These are phyloP conservation scores for Anoplolepis gracilipes DNA, from an alignment of 1,140 invertebrate species.

Conservation along the genomic window DNA sequence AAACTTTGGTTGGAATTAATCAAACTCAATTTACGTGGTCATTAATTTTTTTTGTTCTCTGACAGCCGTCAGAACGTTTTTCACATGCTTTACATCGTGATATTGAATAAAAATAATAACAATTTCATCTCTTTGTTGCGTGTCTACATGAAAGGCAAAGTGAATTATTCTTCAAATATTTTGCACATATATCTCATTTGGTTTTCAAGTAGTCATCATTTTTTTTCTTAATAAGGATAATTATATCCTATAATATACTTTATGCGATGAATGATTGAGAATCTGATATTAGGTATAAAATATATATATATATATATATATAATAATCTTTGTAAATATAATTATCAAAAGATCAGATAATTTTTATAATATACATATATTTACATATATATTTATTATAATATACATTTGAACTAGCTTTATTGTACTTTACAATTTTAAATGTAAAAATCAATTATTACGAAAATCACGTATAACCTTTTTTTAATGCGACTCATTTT, in stretches of 20 bases:
- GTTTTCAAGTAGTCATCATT: background rate
- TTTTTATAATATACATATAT: no score
- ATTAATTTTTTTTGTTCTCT: slow-evolving; percentile 25
- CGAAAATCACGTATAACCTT: no score
- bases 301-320: no score
- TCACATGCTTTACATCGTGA: background rate
- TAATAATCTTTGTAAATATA: no score
- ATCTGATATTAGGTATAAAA: no score
- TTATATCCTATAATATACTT: no score
- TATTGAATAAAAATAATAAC: slow-evolving; percentile 18
- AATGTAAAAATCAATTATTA: no score
- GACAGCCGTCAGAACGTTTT: background rate
- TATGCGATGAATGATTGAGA: background rate
- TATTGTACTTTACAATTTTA: no score
- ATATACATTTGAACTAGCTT: no score
- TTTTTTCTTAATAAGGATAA: background rate
- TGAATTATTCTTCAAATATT: slow-evolving; percentile 3
- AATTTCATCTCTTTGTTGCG: background rate
- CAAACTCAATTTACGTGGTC: background rate
- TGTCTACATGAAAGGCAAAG: background rate
- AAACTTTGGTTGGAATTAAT: background rate
- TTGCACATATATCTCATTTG: background rate
- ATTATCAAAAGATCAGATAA: no score
- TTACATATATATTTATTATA: no score
- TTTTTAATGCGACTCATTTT: no score